Base-by-base conservation (phyloP, 2,797 vertebrate genomes). In the Tenualosa thibaudeaui region DNA sequence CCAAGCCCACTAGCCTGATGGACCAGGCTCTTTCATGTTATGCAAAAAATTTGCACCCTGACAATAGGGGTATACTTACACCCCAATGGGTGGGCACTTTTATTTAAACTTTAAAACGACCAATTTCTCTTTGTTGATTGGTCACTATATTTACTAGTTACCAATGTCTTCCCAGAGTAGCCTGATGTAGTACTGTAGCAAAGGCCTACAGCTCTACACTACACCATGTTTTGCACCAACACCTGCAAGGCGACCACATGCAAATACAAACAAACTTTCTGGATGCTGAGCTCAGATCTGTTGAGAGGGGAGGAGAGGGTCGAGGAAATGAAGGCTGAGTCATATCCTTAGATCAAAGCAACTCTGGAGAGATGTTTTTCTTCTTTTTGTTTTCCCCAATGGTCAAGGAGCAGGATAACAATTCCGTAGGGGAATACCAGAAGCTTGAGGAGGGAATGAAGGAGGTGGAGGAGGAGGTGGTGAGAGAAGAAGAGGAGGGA, bases 311-410 rank as follows among this genome's bases (percentile, higher is more conserved):
- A 19, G 15, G 17, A 37, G 37, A 5, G 31, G 26, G 12, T 5
- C 17, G 17, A 78, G 71, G 71, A 78, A 78, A 78, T 17, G 37
- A 78, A 8, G 71, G 71, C 37, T 78, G 71, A 78, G 37, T 78
- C 37, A 78, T 46, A 78, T 78, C 40, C 71, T 43, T 40, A 43
- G 71, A 78, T 78, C 71, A 43, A 78, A 78, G 6, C 37, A 8
- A 46, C 17, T 78, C 17, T 43, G 71, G 19, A 78, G 71, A 78
- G 22, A 22, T 22, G 43, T 78, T 17, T 78, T 78, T 40, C 13
- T 5, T 51, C 8, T 78, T 78, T 17, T 46, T 78, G 40, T 40
- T 10, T 49, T 49, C 7, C 7, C 4, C 46, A 40, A 43, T 37
- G 3, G 71, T 46, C 40, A 19, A 78, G 6, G 19, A 43, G 71